Base-by-base conservation (phyloP, 2,797 vertebrate genomes). In the Nannoperca obscura region DNA sequence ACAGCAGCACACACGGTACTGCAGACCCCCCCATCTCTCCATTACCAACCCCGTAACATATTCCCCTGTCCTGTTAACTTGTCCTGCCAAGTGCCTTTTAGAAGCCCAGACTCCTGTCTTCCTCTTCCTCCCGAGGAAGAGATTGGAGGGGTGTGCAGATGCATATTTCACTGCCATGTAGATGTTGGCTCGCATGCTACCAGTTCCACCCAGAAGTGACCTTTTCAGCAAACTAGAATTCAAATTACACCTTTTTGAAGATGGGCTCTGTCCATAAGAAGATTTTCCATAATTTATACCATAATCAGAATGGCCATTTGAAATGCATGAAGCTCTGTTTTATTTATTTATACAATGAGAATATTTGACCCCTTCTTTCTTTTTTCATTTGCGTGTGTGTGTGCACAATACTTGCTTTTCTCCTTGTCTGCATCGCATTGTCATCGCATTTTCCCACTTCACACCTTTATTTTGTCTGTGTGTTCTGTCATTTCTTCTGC, bases 1-100 rank as follows among this genome's bases (percentile, higher is more conserved):
- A 96, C 98, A 99, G 97, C 98, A 99, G 96, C 98, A 99, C 97
- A 96, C 98, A 97, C 97, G 98, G 98, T 99, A 98, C 97, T 94
- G 90, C 93, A 91, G 91, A 88, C 78, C 74, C 68, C 68, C 71
- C 52, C 81, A 12, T 13, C 19, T 36, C 32, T 58, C 57, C 34
- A 24, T 65, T 53, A 77, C 72, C 69, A 71, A 74, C 61, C 79
- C 77, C 58, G 11, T 59, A 68, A 74, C 78, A 58, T 79, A 74
- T 71, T 81, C 81, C 82, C 80, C 71, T 86, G 66, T 90, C 77
- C 72, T 85, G 44, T 82, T 83, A 61, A 78, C 83, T 79, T 87
- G 79, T 79, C 74, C 69, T 90, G 87, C 81, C 61, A 83, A 76
- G 73, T 80, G 81, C 82, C 76, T 76, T 83, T 80, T 78, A 78